These are phyloP conservation scores for Otis tarda DNA, from an alignment of 2,113 vertebrate species.

Conservation along the genomic window DNA sequence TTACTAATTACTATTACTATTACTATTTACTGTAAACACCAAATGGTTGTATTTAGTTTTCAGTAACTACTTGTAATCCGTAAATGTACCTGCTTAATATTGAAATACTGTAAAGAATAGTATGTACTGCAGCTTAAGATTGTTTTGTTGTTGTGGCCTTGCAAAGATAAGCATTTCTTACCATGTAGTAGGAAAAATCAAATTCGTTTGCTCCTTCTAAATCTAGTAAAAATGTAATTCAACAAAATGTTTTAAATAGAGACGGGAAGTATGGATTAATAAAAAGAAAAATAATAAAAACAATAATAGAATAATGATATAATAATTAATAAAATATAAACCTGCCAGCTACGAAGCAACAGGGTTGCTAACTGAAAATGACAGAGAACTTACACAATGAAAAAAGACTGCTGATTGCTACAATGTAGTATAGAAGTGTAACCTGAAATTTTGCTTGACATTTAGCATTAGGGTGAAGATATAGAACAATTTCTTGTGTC, in stretches of 20 bases:
- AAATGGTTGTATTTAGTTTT: background rate
- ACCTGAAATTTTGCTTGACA: background rate
- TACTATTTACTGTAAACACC: background rate
- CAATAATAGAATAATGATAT: background rate
- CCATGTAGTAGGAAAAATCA: background rate
- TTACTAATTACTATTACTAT: no score
- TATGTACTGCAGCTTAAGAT: background rate
- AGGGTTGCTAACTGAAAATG: background rate
- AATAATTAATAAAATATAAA: background rate
- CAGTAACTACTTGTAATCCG: background rate
- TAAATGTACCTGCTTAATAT: background rate
- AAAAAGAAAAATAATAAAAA: background rate
- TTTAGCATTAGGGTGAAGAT: fast-evolving
- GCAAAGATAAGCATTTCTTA: background rate
- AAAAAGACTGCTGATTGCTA: background rate
- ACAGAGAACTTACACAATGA: background rate
- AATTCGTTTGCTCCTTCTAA: background rate
- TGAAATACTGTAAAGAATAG: background rate
- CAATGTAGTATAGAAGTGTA: background rate
- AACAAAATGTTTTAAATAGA: background rate
- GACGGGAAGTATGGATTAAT: background rate
- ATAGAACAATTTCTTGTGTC: background rate
- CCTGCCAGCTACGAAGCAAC: background rate
- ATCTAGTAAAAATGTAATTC: background rate
- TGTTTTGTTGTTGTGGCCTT: background rate